Percentiles rank a stretch among this genome's conserved stretches.
Evolutionary conservation across 2,888 invertebrate species (phyloP).

Genomic region (Gisinianus flammeolus): DNA sequence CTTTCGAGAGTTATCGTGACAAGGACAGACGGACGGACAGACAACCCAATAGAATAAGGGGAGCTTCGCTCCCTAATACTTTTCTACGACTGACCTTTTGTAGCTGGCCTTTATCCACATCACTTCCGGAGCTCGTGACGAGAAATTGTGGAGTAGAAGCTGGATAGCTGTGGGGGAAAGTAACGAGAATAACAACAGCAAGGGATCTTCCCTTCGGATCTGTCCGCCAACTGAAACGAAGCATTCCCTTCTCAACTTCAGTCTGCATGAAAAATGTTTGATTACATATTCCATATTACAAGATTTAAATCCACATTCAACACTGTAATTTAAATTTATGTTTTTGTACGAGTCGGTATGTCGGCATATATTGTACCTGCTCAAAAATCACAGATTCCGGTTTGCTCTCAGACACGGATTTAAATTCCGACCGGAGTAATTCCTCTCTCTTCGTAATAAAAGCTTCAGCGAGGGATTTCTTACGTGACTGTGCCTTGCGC

Average conservation of each 20-base stretch:
- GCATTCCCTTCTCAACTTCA: conserved; percentile 52
- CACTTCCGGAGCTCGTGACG: conserved; percentile 70
- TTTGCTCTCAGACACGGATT: conserved; percentile 45
- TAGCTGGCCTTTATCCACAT: conserved; percentile 77
- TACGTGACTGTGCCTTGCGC: too few relatives aligned
- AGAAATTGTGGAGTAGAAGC: conserved; percentile 70
- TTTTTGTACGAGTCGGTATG: background rate
- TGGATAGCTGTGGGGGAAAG: conserved; percentile 78
- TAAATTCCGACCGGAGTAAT: conserved; percentile 52
- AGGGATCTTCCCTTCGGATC: conserved; percentile 50
- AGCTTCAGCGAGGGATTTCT: conserved; percentile 27
- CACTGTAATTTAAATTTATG: too few relatives aligned
- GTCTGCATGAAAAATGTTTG: too few relatives aligned
- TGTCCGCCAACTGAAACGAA: conserved; percentile 56
- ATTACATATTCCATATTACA: too few relatives aligned
- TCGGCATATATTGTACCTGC: conserved; percentile 47
- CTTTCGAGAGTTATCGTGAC: too few relatives aligned
- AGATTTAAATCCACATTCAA: too few relatives aligned
- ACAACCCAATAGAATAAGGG: too few relatives aligned
- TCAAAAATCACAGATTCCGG: conserved; percentile 56
- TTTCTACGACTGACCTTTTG: too few relatives aligned
- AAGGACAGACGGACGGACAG: too few relatives aligned
- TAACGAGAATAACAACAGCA: conserved; percentile 68
- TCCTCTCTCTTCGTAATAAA: conserved; percentile 51
- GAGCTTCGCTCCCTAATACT: too few relatives aligned